A percentile compares a stretch with the other conserved stretches of the same genome.
Evolutionary conservation across 1,140 invertebrate genomes (phyloP).

Genomic region (Ostrea denselamellosa): DNA sequence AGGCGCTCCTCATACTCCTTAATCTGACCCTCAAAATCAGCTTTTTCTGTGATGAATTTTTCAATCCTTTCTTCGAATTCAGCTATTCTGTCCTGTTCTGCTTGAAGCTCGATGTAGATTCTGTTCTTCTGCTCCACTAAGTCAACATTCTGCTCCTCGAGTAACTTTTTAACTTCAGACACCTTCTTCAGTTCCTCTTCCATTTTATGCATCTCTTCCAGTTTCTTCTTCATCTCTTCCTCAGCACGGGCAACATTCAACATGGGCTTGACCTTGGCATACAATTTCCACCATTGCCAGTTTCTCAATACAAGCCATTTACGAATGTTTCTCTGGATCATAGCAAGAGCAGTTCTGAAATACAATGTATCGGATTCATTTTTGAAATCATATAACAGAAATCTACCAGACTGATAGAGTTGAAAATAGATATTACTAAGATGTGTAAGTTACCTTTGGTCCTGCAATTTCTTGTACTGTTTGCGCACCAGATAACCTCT

Average conservation of each 20-base stretch:
- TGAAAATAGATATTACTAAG: no score
- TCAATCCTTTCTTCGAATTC: conserved; percentile 94
- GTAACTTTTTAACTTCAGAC: conserved; percentile 96
- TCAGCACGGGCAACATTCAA: conserved; percentile 98
- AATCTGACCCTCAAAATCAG: conserved; percentile 96
- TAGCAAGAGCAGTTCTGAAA: conserved; percentile 91
- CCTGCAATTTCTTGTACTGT: conserved; percentile 97
- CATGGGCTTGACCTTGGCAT: conserved; percentile 97
- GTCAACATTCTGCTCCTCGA: conserved; percentile 94
- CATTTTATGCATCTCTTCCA: conserved; percentile 95
- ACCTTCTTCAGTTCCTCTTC: conserved; percentile 95
- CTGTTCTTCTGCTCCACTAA: conserved; percentile 92
- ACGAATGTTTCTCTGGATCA: conserved; percentile 98
- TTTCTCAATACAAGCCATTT: conserved; percentile 98
- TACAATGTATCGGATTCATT: conserved; percentile 44
- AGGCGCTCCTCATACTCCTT: conserved; percentile 98
- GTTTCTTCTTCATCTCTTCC: conserved; percentile 97
- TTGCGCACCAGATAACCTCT: conserved; percentile 90
- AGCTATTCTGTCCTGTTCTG: conserved; percentile 80
- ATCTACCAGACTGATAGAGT: not conserved
- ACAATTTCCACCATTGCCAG: conserved; percentile 99
- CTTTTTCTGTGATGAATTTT: conserved; percentile 97
- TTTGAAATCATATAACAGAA: not conserved
- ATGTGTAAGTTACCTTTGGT: conserved; percentile 87
- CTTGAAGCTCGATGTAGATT: conserved; percentile 90